Percentiles rank a stretch among this genome's conserved stretches.
Evolutionary conservation across 2,797 vertebrate genomes (phyloP).

Genomic region (Pangasius sanitwongsei): DNA sequence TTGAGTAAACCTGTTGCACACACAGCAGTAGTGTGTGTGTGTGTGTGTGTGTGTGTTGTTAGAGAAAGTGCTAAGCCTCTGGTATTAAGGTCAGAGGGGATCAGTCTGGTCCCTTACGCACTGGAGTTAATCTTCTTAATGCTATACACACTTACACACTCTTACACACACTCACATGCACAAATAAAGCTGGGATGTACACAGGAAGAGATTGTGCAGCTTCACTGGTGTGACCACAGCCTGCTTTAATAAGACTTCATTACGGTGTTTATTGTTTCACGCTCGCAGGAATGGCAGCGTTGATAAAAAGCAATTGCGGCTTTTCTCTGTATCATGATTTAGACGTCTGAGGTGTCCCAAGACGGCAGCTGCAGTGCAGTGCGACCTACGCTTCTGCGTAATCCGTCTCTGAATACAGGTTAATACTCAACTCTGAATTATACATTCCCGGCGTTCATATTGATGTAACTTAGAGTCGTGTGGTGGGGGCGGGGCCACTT

Average conservation of each 20-base stretch:
- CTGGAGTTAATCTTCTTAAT: slow-evolving; percentile 72
- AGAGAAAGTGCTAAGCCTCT: slow-evolving; percentile 66
- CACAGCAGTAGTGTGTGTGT: slow-evolving; percentile 17
- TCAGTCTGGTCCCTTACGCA: slow-evolving; percentile 63
- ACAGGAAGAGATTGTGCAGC: not conserved
- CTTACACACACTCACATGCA: slow-evolving; percentile 38
- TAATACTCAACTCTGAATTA: not conserved
- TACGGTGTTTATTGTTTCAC: not conserved
- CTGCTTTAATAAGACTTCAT: slow-evolving; percentile 15
- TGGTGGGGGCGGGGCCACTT: not conserved
- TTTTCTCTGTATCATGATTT: not conserved
- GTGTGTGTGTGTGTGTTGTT: slow-evolving; percentile 30
- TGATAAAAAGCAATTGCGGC: not conserved
- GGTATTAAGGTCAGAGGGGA: slow-evolving; percentile 78
- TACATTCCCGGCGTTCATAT: not conserved
- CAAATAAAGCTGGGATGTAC: slow-evolving; percentile 28
- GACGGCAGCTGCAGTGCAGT: not conserved
- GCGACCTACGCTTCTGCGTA: not conserved
- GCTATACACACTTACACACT: slow-evolving; percentile 39
- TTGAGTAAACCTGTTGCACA: not conserved
- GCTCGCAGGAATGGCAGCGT: not conserved
- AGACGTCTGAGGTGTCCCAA: not conserved
- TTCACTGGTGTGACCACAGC: not conserved
- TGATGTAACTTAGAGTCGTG: not conserved
- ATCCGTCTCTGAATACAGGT: not conserved